A percentile compares a stretch with the other conserved stretches of the same genome.
Conservation (phyloP, 2,113 vertebrate species). For the Centrocercus urophasianus region DNA sequence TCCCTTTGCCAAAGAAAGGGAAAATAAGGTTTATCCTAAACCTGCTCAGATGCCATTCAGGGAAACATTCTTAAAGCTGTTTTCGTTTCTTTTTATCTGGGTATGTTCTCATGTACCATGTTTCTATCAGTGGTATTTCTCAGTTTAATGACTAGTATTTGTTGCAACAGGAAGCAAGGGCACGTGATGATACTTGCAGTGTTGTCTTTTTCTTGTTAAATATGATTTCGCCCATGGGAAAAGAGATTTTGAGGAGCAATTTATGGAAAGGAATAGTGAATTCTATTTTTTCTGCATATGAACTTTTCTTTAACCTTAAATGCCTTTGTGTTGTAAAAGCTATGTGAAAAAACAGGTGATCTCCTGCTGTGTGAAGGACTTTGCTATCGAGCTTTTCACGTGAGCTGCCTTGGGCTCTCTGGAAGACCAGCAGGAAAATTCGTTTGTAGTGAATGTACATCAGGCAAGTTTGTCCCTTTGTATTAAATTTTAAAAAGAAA, state of each 20-base stretch:
- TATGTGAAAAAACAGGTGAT: conserved; percentile 91
- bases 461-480: conserved; percentile 83
- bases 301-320: conserved; percentile 63
- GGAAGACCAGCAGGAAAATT: conserved; percentile 85
- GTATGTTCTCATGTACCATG: not conserved
- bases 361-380: conserved; percentile 92
- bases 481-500: not conserved
- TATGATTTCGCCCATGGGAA: not conserved
- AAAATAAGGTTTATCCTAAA: conserved; percentile 30
- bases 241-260: not conserved
- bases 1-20: not conserved
- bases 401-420: conserved; percentile 86
- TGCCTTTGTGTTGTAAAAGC: conserved; percentile 78
- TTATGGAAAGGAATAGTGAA: conserved; percentile 42
- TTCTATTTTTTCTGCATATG: not conserved
- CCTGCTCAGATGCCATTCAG: not conserved
- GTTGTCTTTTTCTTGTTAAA: conserved; percentile 9
- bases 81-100: not conserved
- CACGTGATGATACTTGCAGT: not conserved
- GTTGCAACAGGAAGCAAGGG: not conserved
- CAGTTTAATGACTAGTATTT: not conserved
- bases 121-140: not conserved
- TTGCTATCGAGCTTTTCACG: conserved; percentile 92
- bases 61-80: not conserved
- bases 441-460: conserved; percentile 88